phyloP scores from a whole-genome alignment of 2,113 vertebrate genomes.

The Sapajus apella region DNA sequence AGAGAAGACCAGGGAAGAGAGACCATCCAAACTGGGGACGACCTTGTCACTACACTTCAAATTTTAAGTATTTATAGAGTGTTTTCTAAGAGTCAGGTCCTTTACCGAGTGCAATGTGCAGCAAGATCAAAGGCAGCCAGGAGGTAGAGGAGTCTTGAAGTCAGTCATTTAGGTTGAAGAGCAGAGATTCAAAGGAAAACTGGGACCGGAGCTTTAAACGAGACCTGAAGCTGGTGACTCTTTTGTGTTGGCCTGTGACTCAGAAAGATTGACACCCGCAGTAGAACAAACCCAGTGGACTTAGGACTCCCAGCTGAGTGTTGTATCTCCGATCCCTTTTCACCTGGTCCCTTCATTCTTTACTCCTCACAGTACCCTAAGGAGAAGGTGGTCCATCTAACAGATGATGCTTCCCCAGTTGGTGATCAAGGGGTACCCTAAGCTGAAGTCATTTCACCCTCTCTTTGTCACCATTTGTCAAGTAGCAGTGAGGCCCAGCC shows the following conservation, averaged over 20 bases:
- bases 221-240: background rate
- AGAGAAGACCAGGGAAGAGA: background rate
- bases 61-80: background rate
- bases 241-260: background rate
- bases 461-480: too few species aligned
- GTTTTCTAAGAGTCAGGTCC: background rate
- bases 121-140: background rate
- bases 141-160: background rate
- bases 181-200: background rate
- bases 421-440: background rate
- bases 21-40: background rate
- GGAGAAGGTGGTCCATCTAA: background rate
- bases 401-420: background rate
- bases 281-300: background rate
- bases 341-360: background rate
- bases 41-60: background rate
- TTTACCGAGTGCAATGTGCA: background rate
- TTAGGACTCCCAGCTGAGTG: background rate
- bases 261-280: background rate
- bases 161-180: accelerated
- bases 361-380: background rate
- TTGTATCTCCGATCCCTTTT: background rate
- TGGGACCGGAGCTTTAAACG: background rate
- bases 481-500: background rate
- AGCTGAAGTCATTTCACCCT: background rate